Percentiles rank a stretch among this genome's conserved stretches.
Conservation (phyloP, 2,113 vertebrate genomes). For the Amia ocellicauda region DNA sequence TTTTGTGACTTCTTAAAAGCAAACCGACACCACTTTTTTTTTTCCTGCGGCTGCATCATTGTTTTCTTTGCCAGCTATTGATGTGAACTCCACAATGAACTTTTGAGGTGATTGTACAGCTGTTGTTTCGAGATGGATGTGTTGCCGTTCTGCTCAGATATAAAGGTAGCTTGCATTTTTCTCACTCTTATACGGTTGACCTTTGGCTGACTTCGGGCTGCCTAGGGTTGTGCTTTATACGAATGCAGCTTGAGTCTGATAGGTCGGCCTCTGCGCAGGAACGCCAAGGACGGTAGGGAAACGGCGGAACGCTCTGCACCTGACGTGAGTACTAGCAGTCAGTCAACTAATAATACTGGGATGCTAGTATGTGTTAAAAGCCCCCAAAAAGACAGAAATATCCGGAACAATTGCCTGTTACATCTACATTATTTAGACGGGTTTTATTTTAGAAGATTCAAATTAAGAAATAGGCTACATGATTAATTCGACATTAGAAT, state of each 20-base stretch:
- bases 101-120: slow-evolving; percentile 33
- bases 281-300: not conserved
- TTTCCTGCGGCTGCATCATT: not conserved
- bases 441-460: no score
- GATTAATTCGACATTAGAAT: no score
- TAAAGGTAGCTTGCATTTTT: slow-evolving; percentile 29
- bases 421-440: no score
- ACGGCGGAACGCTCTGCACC: not conserved
- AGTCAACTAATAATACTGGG: no score
- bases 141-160: slow-evolving; percentile 19
- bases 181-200: slow-evolving; percentile 36
- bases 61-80: not conserved
- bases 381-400: no score
- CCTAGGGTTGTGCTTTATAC: slow-evolving; percentile 12
- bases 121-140: slow-evolving; percentile 20
- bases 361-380: no score
- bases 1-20: no score
- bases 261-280: slow-evolving; percentile 5
- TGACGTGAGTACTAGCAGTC: not conserved
- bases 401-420: no score
- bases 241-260: slow-evolving; percentile 1
- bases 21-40: not conserved
- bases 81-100: slow-evolving; percentile 35
- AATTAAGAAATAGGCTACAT: no score
- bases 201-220: slow-evolving; percentile 42